Evolutionary conservation across 2,113 vertebrate species (phyloP).

Genomic region (Dicerorhinus sumatrensis): DNA sequence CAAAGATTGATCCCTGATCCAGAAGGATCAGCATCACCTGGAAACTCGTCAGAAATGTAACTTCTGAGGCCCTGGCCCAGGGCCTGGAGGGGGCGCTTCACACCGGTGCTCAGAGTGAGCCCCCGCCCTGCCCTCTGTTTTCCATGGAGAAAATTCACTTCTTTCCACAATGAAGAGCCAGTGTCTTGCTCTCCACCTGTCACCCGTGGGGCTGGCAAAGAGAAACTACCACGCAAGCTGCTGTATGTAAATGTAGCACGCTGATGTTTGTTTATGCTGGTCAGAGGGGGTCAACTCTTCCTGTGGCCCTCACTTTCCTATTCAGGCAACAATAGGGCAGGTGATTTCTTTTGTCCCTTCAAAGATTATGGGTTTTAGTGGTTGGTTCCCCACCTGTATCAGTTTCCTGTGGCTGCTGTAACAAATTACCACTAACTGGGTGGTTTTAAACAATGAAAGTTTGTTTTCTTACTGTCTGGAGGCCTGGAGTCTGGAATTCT

Average conservation of each 20-base stretch:
- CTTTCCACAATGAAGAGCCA: neutral
- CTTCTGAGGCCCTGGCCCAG: neutral
- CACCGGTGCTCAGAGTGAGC: neutral
- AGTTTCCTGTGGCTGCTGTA: neutral
- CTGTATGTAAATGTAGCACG: accelerated
- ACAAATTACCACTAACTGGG: neutral
- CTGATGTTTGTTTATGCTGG: accelerated
- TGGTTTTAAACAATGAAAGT: neutral
- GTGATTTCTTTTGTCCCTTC: no score
- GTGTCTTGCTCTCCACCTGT: neutral
- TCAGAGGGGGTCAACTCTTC: no score
- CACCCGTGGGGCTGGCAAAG: neutral
- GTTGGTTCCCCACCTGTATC: neutral
- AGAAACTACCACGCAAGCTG: neutral
- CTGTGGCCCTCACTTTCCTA: neutral
- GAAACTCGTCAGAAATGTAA: neutral
- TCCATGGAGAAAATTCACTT: neutral
- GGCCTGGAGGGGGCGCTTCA: neutral
- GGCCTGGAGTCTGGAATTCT: neutral
- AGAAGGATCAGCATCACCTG: neutral
- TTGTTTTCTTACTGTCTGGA: neutral
- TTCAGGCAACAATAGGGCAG: neutral
- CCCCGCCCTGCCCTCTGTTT: accelerated
- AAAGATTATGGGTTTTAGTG: neutral
- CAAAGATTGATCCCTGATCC: neutral